Base-by-base conservation (phyloP, 2,888 invertebrate species). In the Cybosia mesomella region DNA sequence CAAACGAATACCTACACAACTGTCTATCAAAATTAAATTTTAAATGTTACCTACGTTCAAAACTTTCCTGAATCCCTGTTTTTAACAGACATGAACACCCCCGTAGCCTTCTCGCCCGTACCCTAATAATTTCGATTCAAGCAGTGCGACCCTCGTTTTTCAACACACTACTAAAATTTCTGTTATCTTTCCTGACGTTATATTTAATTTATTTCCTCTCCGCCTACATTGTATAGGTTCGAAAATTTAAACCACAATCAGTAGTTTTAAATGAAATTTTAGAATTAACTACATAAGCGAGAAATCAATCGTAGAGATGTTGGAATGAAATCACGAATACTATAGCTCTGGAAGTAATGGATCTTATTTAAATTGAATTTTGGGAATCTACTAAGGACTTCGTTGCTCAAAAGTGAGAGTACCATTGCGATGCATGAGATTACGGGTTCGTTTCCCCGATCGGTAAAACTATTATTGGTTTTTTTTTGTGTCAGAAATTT, bases 81-180 rank as follows among this genome's bases (percentile, higher is more conserved):
- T 60, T 68, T 64, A 59, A 34, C 24, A 63, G 57, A 66, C 55
- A 61, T 57, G 58, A 32, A 64, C 49, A 60, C 63, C 34, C 15
- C 32, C 24, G 22, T 55, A 54, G 36, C 24, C 67, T 22, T 28
- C 34, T 28, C 54, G 22, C 60, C 53, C 66, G 21, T 32, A 68
- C 68, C 69, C 62, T 69, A 64, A 72, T 72, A 76, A 61, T 43
- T 75, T 72, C 28, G 18, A 24, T 11, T 1, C 24, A 32, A 53
- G 43, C 21, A 64, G 15, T 39, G 24, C 11, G 39, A 76, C 73
- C 73, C 76, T 73, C 69, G 15, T 76, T 69, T 76, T 69, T 75
- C 76, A 76, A 66, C 64, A 69, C 36, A 67, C 68, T 75, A 66
- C 43, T 66, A 59, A 66, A 58, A 66, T 66, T 53, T 32, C 34